Conservation (phyloP, 2,113 vertebrate genomes). For the Phalacrocorax aristotelis region DNA sequence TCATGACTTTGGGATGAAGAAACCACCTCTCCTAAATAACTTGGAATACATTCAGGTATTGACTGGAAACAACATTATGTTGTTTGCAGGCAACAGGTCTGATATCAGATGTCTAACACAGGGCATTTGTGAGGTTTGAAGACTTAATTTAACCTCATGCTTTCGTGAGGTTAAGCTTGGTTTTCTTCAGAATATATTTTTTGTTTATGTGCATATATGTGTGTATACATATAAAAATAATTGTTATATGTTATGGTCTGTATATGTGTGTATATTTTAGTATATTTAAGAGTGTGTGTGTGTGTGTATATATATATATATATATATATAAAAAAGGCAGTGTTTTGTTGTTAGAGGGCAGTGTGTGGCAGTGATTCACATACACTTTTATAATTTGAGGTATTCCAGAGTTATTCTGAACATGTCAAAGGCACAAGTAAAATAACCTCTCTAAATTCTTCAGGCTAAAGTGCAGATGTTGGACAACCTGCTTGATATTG, state of each 20-base stretch:
- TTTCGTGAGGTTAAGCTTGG: background rate
- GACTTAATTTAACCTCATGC: background rate
- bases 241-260: background rate
- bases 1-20: slow-evolving; percentile 99
- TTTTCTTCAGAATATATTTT: background rate
- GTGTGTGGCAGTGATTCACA: background rate
- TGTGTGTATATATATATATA: background rate
- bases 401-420: background rate
- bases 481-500: slow-evolving; percentile 97
- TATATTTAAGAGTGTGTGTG: background rate
- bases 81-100: background rate
- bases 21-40: slow-evolving; percentile 90
- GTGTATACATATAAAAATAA: background rate
- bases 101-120: background rate
- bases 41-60: slow-evolving; percentile 92
- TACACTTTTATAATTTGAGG: background rate
- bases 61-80: background rate
- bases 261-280: background rate
- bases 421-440: background rate
- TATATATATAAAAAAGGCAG: background rate
- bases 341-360: background rate
- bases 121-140: background rate
- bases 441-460: background rate
- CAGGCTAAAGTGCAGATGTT: slow-evolving; percentile 98
- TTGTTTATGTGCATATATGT: background rate